Conservation (phyloP, 2,797 vertebrate species). For the Aplochiton taeniatus region DNA sequence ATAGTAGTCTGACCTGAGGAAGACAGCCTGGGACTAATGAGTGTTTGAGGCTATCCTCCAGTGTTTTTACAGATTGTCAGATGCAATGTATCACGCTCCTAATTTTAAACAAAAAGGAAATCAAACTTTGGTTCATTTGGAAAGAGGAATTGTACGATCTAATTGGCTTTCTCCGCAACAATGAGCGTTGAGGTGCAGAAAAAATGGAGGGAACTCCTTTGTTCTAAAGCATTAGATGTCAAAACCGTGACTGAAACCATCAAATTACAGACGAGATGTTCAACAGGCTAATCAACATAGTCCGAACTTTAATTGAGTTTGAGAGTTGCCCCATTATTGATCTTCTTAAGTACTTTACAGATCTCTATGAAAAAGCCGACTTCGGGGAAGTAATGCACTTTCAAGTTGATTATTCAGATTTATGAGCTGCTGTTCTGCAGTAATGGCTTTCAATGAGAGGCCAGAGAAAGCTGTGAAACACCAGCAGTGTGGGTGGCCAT, state of each 20-base stretch:
- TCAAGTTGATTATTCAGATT: background rate
- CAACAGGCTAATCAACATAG: constrained; percentile 43
- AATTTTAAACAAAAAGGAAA: constrained; percentile 15
- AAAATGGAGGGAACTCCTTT: constrained; percentile 26
- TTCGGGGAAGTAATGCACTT: background rate
- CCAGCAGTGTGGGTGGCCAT: too few relatives aligned
- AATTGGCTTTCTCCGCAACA: constrained; percentile 29
- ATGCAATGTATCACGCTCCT: constrained; percentile 8
- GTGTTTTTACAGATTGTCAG: background rate
- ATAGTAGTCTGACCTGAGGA: too few relatives aligned
- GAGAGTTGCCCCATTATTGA: background rate
- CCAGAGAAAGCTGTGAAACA: background rate
- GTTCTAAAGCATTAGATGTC: constrained; percentile 24
- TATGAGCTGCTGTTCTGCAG: background rate
- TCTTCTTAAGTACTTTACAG: background rate
- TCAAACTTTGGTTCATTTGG: constrained; percentile 21
- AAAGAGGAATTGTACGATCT: constrained; percentile 25
- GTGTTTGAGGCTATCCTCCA: too few relatives aligned
- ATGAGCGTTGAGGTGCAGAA: constrained; percentile 14
- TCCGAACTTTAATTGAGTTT: constrained; percentile 30
- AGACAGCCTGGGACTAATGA: too few relatives aligned
- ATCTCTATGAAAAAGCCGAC: background rate
- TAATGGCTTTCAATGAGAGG: background rate
- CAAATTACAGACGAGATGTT: constrained; percentile 1
- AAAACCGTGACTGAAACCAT: constrained; percentile 24